Evolutionary conservation across 2,888 invertebrate species (phyloP).

Genomic region (Melanostoma scalare): DNA sequence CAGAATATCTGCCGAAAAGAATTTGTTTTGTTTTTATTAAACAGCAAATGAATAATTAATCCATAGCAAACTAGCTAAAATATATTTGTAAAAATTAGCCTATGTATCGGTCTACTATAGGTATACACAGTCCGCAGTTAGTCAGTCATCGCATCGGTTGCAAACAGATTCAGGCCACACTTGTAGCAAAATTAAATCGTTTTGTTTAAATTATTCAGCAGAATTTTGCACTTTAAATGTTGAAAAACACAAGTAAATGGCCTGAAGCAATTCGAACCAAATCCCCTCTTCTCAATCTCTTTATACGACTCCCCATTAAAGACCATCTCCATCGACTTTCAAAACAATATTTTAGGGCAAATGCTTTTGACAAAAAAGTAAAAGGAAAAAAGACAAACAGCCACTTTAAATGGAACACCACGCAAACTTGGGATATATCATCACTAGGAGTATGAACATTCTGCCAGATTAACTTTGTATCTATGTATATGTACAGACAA

Average conservation of each 20-base stretch:
- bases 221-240: constrained; percentile 63
- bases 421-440: constrained; percentile 54
- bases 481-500: constrained; percentile 5
- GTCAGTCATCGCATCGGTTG: neutral
- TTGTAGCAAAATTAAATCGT: constrained; percentile 48
- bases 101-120: neutral
- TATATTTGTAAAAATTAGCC: neutral
- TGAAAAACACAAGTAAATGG: constrained; percentile 55
- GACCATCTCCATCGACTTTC: constrained; percentile 24
- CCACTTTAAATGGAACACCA: constrained; percentile 66
- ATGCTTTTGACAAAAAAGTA: constrained; percentile 6
- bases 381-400: constrained; percentile 12
- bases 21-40: too few relatives aligned
- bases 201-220: constrained; percentile 62
- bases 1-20: neutral
- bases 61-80: too few relatives aligned
- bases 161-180: neutral
- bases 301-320: constrained; percentile 50
- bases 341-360: constrained; percentile 52
- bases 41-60: too few relatives aligned
- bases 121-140: too few relatives aligned
- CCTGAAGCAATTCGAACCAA: constrained; percentile 41
- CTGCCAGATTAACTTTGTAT: constrained; percentile 70
- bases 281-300: neutral
- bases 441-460: constrained; percentile 63